These are phyloP conservation scores for Capromys pilorides DNA, from an alignment of 2,797 vertebrate genomes.

Conservation along the genomic window DNA sequence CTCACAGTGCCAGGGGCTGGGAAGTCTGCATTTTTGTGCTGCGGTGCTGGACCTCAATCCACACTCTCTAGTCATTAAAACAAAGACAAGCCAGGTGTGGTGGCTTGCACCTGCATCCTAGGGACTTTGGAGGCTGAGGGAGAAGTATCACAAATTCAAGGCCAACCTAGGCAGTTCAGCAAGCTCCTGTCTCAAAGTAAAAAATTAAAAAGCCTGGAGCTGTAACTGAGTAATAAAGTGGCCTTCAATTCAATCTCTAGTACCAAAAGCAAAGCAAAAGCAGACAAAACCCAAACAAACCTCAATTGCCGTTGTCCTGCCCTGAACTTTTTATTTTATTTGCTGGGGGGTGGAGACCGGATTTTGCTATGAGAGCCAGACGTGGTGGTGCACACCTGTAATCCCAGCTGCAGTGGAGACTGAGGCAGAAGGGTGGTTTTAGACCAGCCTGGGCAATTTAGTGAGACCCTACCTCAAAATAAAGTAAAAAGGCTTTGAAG, in stretches of 20 bases:
- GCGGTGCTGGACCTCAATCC: neutral
- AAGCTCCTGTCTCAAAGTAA: neutral
- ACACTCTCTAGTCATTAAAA: neutral
- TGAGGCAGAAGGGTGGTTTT: neutral
- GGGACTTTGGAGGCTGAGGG: neutral
- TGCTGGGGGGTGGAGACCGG: neutral
- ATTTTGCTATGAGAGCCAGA: neutral
- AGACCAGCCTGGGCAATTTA: neutral
- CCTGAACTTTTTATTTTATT: neutral
- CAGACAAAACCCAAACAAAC: neutral
- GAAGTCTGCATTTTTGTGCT: neutral
- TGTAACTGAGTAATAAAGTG: neutral
- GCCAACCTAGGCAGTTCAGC: neutral
- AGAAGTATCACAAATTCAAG: neutral
- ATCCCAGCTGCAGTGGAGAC: neutral
- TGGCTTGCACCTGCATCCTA: neutral
- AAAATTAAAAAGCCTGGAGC: neutral
- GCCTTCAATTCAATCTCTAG: neutral
- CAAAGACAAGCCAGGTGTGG: neutral
- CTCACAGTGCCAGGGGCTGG: neutral
- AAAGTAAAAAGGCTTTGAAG: neutral
- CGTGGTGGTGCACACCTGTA: neutral
- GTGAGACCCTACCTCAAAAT: neutral
- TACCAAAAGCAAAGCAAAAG: neutral
- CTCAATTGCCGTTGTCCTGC: neutral